Conservation (phyloP, 2,888 invertebrate species). For the Tyria jacobaeae region DNA sequence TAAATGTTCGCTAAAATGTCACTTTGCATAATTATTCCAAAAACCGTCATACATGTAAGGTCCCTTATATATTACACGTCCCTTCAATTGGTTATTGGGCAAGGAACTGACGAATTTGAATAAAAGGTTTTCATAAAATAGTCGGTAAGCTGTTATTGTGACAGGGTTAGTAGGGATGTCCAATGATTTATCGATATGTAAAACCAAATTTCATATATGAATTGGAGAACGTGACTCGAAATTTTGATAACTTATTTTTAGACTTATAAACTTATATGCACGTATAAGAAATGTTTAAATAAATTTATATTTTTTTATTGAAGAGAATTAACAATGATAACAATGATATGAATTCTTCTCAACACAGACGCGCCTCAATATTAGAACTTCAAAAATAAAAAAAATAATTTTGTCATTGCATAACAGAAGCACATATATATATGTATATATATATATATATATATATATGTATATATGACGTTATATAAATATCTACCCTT, state of each 20-base stretch:
- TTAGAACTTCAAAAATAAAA: too few species aligned
- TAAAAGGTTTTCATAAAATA: constrained; percentile 83
- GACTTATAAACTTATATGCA: background rate
- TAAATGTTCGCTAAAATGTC: constrained; percentile 41
- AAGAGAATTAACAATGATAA: background rate
- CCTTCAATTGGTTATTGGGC: constrained; percentile 75
- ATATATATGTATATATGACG: too few species aligned
- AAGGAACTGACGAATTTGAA: constrained; percentile 81
- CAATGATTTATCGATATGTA: constrained; percentile 31
- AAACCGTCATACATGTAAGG: constrained; percentile 59
- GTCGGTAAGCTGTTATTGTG: constrained; percentile 79
- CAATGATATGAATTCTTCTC: too few species aligned
- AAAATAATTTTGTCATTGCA: too few species aligned
- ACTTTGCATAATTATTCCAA: constrained; percentile 50
- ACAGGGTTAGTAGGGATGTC: constrained; percentile 58
- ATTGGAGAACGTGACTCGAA: constrained; percentile 11
- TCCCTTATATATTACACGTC: constrained; percentile 63
- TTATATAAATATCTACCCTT: too few species aligned
- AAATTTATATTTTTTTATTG: background rate
- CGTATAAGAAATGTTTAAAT: background rate
- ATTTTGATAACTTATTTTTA: constrained; percentile 1
- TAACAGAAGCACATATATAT: too few species aligned
- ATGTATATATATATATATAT: too few species aligned
- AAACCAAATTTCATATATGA: constrained; percentile 21
- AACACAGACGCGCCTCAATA: too few species aligned